Evolutionary conservation across 2,888 invertebrate species (phyloP).

Genomic region (Itoplectis maculator): DNA sequence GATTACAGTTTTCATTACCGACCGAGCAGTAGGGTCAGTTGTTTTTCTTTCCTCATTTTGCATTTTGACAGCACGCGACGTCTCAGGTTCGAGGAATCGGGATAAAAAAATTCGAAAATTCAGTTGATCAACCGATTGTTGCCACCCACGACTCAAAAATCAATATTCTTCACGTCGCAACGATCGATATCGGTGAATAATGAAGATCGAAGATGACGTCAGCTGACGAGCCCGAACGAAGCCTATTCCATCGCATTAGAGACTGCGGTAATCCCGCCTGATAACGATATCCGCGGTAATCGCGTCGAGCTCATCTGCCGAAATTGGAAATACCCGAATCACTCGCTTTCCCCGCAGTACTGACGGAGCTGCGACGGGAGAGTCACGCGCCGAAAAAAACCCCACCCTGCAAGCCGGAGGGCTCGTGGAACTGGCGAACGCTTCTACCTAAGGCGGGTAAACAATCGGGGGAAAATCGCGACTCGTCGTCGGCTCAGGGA

Average conservation of each 20-base stretch:
- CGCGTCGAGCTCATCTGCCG: not conserved
- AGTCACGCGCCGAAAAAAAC: constrained; percentile 12
- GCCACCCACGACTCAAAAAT: not conserved
- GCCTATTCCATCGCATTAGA: constrained; percentile 59
- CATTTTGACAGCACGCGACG: no score
- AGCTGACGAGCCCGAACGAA: constrained; percentile 50
- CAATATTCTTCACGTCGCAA: not conserved
- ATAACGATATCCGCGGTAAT: not conserved
- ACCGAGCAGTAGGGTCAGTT: no score
- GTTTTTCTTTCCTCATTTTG: no score
- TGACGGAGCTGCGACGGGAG: constrained; percentile 48
- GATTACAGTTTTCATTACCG: no score
- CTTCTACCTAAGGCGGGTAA: not conserved
- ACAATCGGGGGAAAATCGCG: not conserved
- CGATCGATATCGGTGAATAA: not conserved
- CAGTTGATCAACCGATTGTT: no score
- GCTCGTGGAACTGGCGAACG: constrained; percentile 32
- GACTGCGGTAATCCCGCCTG: constrained; percentile 58
- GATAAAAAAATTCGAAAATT: no score
- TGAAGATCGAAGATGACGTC: constrained; percentile 29
- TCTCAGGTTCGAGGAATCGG: no score
- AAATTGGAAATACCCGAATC: not conserved
- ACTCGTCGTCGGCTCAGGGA: not conserved
- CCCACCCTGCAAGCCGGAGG: constrained; percentile 46
- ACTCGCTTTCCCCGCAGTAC: constrained; percentile 31